Evolutionary conservation across 2,113 vertebrate species (phyloP), one percentile per base, ranked within the genome.

Genomic region (Sturnus vulgaris): DNA sequence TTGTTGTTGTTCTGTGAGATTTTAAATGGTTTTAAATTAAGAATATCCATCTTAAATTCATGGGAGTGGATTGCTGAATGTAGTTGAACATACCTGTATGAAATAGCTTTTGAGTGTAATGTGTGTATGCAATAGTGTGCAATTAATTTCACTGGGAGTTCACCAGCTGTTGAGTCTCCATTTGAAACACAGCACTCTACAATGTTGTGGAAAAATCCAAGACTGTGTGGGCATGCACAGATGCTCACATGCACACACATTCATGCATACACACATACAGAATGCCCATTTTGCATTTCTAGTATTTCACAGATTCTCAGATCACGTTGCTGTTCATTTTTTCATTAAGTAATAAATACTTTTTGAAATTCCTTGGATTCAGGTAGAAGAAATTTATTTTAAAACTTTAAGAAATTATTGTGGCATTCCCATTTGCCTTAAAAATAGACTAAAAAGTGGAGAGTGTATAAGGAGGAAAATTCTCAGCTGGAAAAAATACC

Each of bases 401-500:
- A 70, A 75, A 96, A 77, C 88, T 59, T 15, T 79, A 86, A 79
- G 24, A 76, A 78, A 53, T 37, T 31, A 47, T 76, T 81, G 66
- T 30, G 10, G 22, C 63, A 23, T 52, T 92, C 35, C 42, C 35
- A 23, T 57, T 64, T 90, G 66, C 57, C 65, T 96, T 85, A 95
- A 94, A 46, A 5, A 77, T 12, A 89, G 33, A 27, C 44, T 65
- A 18, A 85, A 60, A 73, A 64, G 40, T 23, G 44, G 19, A 63
- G 47, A 75, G 39, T 42, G 61, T 40, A 70, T 12, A 2, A 31
- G 44, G 44, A 30, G 14, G 14, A 39, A 85, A 92, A 71, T 69
- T 82, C 66, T 60, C 11, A 81, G 60, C 70, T 68, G 50, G 84
- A 91, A 86, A 85, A 97, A 97, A 95, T 49, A 77, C 77, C 55